Evolutionary conservation across 1,140 invertebrate species (phyloP).

Genomic region (Frieseomelitta varia): DNA sequence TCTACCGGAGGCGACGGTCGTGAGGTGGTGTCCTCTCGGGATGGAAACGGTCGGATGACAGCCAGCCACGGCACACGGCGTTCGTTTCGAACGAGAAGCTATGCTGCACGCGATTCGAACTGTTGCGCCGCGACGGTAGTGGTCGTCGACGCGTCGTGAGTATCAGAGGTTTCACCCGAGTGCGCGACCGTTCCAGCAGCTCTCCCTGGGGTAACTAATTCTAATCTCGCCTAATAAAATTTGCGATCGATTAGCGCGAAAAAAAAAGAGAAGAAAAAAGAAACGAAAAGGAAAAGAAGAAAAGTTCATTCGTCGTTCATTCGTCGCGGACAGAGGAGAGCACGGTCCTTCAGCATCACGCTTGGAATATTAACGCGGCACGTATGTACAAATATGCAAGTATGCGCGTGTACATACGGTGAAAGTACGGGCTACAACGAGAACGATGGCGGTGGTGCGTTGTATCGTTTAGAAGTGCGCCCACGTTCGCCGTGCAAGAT

Average conservation of each 20-base stretch:
- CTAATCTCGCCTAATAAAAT: background rate
- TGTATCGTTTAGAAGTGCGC: slow-evolving; percentile 46
- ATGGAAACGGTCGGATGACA: slow-evolving; percentile 16
- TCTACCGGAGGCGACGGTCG: background rate
- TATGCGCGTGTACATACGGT: background rate
- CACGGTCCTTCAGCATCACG: background rate
- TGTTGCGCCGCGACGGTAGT: background rate
- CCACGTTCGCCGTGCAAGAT: slow-evolving; percentile 47
- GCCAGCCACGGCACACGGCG: background rate
- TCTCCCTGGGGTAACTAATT: background rate
- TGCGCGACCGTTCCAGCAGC: background rate
- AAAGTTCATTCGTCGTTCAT: too few species aligned
- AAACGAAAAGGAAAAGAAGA: too few species aligned
- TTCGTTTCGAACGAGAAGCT: slow-evolving; percentile 19
- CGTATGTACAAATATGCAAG: background rate
- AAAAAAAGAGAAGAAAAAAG: too few species aligned
- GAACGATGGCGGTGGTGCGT: slow-evolving; percentile 25
- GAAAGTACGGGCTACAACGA: slow-evolving; percentile 20
- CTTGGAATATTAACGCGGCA: background rate
- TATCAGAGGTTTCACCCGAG: background rate
- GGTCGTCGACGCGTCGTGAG: background rate
- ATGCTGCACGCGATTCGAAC: background rate
- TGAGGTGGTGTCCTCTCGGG: slow-evolving; percentile 26
- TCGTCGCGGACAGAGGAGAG: too few species aligned
- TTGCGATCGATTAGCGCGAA: too few species aligned